Base-by-base conservation (phyloP, 2,888 invertebrate genomes). In the Eustalomyia histrio region DNA sequence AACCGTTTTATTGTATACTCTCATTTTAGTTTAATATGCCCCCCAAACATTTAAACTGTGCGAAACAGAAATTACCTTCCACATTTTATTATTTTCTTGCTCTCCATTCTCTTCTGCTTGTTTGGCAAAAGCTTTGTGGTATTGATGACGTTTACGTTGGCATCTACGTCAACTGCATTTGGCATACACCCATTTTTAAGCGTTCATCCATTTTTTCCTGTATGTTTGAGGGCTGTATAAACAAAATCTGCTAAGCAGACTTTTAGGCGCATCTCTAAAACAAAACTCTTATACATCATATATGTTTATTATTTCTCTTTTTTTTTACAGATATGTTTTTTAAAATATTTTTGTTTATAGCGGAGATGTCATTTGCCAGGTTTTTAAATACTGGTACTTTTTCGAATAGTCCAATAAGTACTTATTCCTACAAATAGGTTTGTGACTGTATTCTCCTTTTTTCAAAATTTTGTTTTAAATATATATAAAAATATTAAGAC, bases 151-250 rank as follows among this genome's bases (percentile, higher is more conserved):
- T 18, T 61, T 35, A 58, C 73, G 83, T 50, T 10, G 60, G 50
- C 76, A 67, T 43, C 47, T 16, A 52, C 83, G 76, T 63, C 60
- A 63, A 61, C 84, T 81, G 87, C 86, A 86, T 85, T 76, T 84
- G 84, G 87, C 87, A 87, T 87, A 87, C 87, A 87, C 87, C 87
- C 87, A 87, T 87, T 87, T 87, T 87, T 84, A 80, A 83, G 82
- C 84, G 82, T 84, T 84, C 72, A 63, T 61, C 65, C 58, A 67
- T 43, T 61, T 69, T 63, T 17, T 17, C 50, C 47, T 55, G 33
- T 57, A 43, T 24, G 73, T 39, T n/a, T 67, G 17, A 29, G n/a
- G 65, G 35, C 58, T 60, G 68, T 61, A 57, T 58, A 68, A 47
- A 52, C 64, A 75, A 52, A 17, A 35, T 65, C 16, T 50, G 55